Percentiles rank a stretch among this genome's conserved stretches.
phyloP scores from a whole-genome alignment of 2,888 invertebrate species.

The Tethea ocularis region DNA sequence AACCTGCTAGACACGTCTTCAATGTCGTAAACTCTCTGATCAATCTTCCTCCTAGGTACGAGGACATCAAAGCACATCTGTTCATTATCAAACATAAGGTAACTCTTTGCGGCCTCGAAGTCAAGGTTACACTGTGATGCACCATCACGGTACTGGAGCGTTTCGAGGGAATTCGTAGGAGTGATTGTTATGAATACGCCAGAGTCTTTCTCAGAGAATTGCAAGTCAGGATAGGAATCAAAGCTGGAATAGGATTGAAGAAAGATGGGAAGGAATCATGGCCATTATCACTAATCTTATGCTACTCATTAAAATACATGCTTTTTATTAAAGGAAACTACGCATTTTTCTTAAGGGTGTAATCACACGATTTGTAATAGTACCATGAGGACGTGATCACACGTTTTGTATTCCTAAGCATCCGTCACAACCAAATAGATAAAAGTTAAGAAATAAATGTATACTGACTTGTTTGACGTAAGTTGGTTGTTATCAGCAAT shows the following conservation, averaged over 20 bases:
- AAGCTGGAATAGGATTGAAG: conserved; percentile 43
- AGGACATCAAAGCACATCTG: conserved; percentile 48
- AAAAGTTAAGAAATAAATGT: not conserved
- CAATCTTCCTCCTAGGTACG: conserved; percentile 46
- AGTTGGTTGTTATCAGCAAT: conserved; percentile 44
- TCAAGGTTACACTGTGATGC: conserved; percentile 69
- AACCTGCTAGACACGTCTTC: conserved; percentile 74
- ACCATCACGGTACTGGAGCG: conserved; percentile 50
- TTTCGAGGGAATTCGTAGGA: conserved; percentile 36
- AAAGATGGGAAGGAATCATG: not conserved
- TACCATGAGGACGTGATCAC: too few species aligned
- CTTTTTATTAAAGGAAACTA: too few species aligned
- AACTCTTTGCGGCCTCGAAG: conserved; percentile 57
- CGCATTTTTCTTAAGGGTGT: too few species aligned
- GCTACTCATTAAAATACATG: too few species aligned
- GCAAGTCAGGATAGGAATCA: conserved; percentile 53
- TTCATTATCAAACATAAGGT: conserved; percentile 70
- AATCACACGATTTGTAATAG: too few species aligned
- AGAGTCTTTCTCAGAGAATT: conserved; percentile 44
- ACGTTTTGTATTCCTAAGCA: too few species aligned
- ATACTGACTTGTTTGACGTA: conserved; percentile 47
- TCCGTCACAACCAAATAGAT: too few species aligned
- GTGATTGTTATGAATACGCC: conserved; percentile 41
- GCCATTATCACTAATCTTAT: not conserved
- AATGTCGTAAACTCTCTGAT: conserved; percentile 62